Conservation (phyloP, 2,797 vertebrate genomes). For the Clarias fuscus region DNA sequence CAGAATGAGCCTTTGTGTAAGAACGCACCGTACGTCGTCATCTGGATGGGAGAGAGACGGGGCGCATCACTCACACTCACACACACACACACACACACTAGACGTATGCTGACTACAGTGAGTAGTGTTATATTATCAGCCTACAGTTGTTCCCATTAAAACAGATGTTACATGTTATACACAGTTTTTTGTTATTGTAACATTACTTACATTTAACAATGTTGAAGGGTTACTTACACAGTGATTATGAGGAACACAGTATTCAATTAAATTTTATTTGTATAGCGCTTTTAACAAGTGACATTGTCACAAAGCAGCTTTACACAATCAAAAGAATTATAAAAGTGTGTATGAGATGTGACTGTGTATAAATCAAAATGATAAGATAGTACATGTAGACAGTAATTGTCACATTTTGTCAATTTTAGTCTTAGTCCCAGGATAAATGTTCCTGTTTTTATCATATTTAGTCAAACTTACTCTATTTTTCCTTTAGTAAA, state of each 20-base stretch:
- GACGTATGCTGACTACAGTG: not conserved
- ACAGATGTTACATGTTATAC: not conserved
- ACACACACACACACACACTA: not conserved
- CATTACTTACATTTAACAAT: not conserved
- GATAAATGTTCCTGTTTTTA: no score
- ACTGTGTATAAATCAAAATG: no score
- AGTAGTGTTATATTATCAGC: not conserved
- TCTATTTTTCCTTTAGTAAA: no score
- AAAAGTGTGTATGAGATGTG: no score
- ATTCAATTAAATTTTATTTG: no score
- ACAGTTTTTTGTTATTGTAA: not conserved
- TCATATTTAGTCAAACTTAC: no score
- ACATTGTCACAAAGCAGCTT: no score
- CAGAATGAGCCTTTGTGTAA: slow-evolving; percentile 97
- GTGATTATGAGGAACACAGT: not conserved
- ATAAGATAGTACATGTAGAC: no score
- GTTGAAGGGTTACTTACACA: not conserved
- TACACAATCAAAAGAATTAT: no score
- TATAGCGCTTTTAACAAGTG: no score
- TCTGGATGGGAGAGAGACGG: slow-evolving; percentile 69
- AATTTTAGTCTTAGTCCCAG: no score
- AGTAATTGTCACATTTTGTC: no score
- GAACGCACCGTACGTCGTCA: slow-evolving; percentile 93
- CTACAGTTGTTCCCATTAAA: not conserved
- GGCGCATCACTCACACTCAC: not conserved